Evolutionary conservation across 2,113 vertebrate genomes (phyloP).

Genomic region (Hymenochirus boettgeri): DNA sequence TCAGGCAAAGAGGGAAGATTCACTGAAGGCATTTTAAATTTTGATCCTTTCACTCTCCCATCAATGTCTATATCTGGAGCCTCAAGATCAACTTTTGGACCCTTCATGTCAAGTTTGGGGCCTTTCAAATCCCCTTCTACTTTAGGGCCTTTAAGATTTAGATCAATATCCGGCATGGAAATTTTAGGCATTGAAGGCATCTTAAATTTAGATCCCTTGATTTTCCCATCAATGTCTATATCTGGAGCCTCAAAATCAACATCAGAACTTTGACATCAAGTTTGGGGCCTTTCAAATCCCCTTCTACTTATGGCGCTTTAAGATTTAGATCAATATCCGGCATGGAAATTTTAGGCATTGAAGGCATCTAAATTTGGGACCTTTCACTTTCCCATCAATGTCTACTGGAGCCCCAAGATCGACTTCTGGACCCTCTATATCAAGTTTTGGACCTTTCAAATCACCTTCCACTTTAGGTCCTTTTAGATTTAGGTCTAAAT

Average conservation of each 20-base stretch:
- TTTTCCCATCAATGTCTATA: constrained; percentile 50
- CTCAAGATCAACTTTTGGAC: constrained; percentile 23
- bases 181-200: constrained; percentile 46
- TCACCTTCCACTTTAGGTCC: constrained; percentile 37
- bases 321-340: too few relatives aligned
- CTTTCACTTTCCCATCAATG: constrained; percentile 57
- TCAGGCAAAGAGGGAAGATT: constrained; percentile 22
- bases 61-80: constrained; percentile 47
- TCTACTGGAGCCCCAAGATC: constrained; percentile 48
- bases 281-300: too few relatives aligned
- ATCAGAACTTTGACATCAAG: constrained; percentile 48
- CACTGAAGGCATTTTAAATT: constrained; percentile 56
- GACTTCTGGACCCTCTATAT: constrained; percentile 40
- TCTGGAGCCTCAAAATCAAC: constrained; percentile 51
- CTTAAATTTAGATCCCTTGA: constrained; percentile 48
- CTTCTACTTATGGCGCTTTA: too few relatives aligned
- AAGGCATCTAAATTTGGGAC: constrained; percentile 60
- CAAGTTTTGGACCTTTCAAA: constrained; percentile 40
- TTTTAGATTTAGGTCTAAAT: constrained; percentile 38
- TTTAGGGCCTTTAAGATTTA: constrained; percentile 10
- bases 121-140: constrained; percentile 48
- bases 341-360: constrained; percentile 54
- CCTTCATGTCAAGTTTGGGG: constrained; percentile 41
- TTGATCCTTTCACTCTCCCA: constrained; percentile 44
- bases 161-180: background rate